Percentiles rank a stretch among this genome's conserved stretches.
Evolutionary conservation across 2,888 invertebrate genomes (phyloP).

Genomic region (Apodemia mormo): DNA sequence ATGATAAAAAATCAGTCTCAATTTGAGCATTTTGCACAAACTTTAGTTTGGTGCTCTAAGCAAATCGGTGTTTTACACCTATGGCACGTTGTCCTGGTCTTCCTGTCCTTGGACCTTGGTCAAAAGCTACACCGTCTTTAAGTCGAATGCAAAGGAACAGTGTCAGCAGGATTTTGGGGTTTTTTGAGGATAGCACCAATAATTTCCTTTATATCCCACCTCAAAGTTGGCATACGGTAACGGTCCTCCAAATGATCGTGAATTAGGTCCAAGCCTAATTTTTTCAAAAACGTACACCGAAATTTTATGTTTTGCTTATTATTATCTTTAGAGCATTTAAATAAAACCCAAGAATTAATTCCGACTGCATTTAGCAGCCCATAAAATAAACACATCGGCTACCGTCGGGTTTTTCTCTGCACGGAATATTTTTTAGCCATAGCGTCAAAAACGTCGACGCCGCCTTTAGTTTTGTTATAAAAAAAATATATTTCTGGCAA

Average conservation of each 20-base stretch:
- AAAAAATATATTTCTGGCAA: not conserved
- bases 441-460: not conserved
- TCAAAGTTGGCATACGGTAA: not conserved
- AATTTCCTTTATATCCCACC: not conserved
- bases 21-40: too few species aligned
- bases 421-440: not conserved
- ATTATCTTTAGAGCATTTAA: not conserved
- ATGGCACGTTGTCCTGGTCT: too few species aligned
- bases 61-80: too few species aligned
- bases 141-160: not conserved
- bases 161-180: not conserved
- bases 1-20: too few species aligned
- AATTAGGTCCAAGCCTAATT: not conserved
- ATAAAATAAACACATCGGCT: conserved; percentile 17
- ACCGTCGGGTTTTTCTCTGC: not conserved
- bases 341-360: conserved; percentile 24
- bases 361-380: conserved; percentile 20
- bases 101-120: too few species aligned
- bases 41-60: too few species aligned
- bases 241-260: not conserved
- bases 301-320: too few species aligned
- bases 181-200: not conserved
- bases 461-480: not conserved
- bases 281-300: not conserved
- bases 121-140: too few species aligned